A percentile compares a stretch with the other conserved stretches of the same genome.
phyloP scores from a whole-genome alignment of 2,797 vertebrate species.

The Cygnus olor region DNA sequence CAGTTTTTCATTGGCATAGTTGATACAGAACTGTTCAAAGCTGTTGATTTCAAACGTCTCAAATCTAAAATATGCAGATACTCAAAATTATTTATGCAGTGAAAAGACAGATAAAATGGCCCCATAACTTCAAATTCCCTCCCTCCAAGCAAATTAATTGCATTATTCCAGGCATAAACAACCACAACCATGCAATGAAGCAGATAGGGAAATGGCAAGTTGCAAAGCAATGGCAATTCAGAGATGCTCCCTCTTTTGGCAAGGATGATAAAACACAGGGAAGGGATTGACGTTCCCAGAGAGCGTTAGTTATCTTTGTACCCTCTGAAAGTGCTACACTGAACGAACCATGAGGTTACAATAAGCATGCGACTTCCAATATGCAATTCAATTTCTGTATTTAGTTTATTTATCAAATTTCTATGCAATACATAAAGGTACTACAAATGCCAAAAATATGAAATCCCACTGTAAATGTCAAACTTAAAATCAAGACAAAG shows the following conservation, averaged over 20 bases:
- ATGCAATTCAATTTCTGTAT: no score
- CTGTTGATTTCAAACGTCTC: conserved; percentile 99
- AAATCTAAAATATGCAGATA: conserved; percentile 84
- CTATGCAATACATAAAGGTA: not conserved
- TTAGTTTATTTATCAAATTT: no score
- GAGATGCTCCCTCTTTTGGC: not conserved
- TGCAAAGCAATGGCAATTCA: not conserved
- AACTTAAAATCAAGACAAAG: conserved; percentile 9
- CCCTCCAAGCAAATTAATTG: not conserved
- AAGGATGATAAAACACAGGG: not conserved
- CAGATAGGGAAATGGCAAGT: not conserved
- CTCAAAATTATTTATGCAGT: conserved; percentile 10
- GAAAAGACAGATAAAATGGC: not conserved
- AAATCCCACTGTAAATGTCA: not conserved
- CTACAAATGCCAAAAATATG: conserved; percentile 1
- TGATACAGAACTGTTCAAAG: conserved; percentile 99
- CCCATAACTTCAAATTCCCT: not conserved
- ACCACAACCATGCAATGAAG: not conserved
- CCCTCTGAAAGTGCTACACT: not conserved
- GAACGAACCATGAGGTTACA: not conserved
- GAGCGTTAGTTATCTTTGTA: not conserved
- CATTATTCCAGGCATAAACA: not conserved
- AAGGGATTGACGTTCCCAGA: not conserved
- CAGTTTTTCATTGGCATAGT: conserved; percentile 99
- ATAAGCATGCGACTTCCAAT: not conserved